A percentile compares a stretch with the other conserved stretches of the same genome.
phyloP scores from a whole-genome alignment of 2,888 invertebrate genomes.

The Zaprionus lineosus region DNA sequence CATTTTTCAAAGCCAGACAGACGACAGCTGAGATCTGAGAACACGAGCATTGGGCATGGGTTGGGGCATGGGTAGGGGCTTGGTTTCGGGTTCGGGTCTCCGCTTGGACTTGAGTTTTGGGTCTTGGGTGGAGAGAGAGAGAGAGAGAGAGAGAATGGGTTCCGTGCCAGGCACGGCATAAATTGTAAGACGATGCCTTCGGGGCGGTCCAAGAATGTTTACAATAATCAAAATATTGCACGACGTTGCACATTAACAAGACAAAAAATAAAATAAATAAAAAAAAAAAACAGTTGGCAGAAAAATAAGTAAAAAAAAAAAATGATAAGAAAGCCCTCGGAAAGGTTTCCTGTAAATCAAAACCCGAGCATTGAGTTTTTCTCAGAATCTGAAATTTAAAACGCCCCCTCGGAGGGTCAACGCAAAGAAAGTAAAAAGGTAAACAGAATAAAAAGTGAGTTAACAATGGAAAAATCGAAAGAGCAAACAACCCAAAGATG shows the following conservation, averaged over 20 bases:
- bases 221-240: slow-evolving; percentile 73
- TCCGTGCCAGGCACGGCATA: slow-evolving; percentile 45
- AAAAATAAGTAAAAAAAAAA: not conserved
- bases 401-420: slow-evolving; percentile 8
- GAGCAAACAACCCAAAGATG: no score
- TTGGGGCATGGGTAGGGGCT: not conserved
- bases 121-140: slow-evolving; percentile 10
- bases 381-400: slow-evolving; percentile 49
- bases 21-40: slow-evolving; percentile 1
- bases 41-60: slow-evolving; percentile 15
- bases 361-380: slow-evolving; percentile 32
- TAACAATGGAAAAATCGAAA: slow-evolving; percentile 1
- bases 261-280: slow-evolving; percentile 5
- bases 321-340: not conserved
- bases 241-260: slow-evolving; percentile 68
- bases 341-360: slow-evolving; percentile 19
- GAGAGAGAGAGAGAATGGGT: slow-evolving; percentile 8
- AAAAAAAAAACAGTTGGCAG: slow-evolving; percentile 6
- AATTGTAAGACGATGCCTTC: slow-evolving; percentile 64
- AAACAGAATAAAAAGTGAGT: slow-evolving; percentile 13
- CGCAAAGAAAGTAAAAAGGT: not conserved
- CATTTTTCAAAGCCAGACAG: slow-evolving; percentile 25
- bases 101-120: slow-evolving; percentile 2
- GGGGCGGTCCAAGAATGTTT: slow-evolving; percentile 42
- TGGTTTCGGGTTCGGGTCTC: not conserved